These are phyloP conservation scores for Andricus grossulariae DNA, from an alignment of 1,140 invertebrate species.

Conservation along the genomic window DNA sequence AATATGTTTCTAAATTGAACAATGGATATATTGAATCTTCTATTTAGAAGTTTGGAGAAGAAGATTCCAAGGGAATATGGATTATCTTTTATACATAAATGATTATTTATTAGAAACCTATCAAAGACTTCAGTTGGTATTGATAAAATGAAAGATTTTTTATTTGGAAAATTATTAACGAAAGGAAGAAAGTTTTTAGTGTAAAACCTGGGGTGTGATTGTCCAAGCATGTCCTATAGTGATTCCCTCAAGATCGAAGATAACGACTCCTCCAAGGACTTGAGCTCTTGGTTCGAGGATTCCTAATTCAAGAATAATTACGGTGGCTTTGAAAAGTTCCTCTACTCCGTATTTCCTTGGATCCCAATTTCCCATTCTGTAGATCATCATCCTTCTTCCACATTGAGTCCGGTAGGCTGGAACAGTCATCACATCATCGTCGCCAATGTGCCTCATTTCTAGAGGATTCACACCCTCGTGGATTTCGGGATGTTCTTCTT, in stretches of 20 bases:
- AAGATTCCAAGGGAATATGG: too few relatives aligned
- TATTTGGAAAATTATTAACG: background rate
- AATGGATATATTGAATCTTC: too few relatives aligned
- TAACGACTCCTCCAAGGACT: constrained; percentile 84
- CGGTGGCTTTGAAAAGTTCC: constrained; percentile 84
- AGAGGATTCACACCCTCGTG: constrained; percentile 81
- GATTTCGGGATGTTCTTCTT: constrained; percentile 82
- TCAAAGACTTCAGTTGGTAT: too few relatives aligned
- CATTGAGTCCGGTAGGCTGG: constrained; percentile 85
- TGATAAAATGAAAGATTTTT: constrained; percentile 2
- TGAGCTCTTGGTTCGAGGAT: constrained; percentile 84
- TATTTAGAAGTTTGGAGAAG: too few relatives aligned
- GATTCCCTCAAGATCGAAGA: constrained; percentile 85
- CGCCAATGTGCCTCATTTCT: constrained; percentile 81
- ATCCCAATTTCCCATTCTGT: constrained; percentile 85
- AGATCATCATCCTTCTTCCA: constrained; percentile 82
- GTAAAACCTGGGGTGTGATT: constrained; percentile 79
- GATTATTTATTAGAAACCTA: too few relatives aligned
- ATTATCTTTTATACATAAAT: too few relatives aligned
- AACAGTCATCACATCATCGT: constrained; percentile 82
- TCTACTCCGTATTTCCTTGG: constrained; percentile 80
- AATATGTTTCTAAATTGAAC: too few relatives aligned
- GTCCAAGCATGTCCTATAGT: constrained; percentile 83
- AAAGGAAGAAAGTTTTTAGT: background rate
- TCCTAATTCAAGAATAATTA: constrained; percentile 84